A percentile compares a stretch with the other conserved stretches of the same genome.
Conservation (phyloP, 1,140 invertebrate genomes). For the Leptinotarsa defecta region DNA sequence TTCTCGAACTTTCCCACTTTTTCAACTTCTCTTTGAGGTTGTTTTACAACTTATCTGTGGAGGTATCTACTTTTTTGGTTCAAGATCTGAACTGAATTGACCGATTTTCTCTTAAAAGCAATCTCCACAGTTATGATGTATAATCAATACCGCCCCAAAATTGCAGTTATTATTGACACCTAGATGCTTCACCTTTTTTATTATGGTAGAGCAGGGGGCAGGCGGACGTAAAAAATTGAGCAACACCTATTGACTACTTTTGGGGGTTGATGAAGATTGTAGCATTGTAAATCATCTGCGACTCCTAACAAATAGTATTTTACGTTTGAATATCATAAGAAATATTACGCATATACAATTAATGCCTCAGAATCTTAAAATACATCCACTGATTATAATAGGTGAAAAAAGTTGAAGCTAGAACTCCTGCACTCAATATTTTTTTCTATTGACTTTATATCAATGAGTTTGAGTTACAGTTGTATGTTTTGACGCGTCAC, state of each 20-base stretch:
- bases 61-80: no score
- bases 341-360: conserved; percentile 5
- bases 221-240: conserved; percentile 28
- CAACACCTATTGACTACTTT: conserved; percentile 24
- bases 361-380: neutral
- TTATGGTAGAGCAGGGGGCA: neutral
- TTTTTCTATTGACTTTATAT: no score
- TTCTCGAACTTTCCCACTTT: no score
- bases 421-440: no score
- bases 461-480: no score
- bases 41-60: no score
- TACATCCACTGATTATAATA: neutral
- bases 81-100: neutral
- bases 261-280: conserved; percentile 1
- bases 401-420: neutral
- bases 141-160: neutral
- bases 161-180: neutral
- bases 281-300: neutral
- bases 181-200: neutral
- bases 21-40: no score
- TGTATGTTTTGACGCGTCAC: no score
- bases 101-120: neutral
- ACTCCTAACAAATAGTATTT: conserved; percentile 9
- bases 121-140: neutral
- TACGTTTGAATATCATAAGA: conserved; percentile 17